These are phyloP conservation scores for Leucophenga montana DNA, from an alignment of 2,888 invertebrate genomes.

Conservation along the genomic window DNA sequence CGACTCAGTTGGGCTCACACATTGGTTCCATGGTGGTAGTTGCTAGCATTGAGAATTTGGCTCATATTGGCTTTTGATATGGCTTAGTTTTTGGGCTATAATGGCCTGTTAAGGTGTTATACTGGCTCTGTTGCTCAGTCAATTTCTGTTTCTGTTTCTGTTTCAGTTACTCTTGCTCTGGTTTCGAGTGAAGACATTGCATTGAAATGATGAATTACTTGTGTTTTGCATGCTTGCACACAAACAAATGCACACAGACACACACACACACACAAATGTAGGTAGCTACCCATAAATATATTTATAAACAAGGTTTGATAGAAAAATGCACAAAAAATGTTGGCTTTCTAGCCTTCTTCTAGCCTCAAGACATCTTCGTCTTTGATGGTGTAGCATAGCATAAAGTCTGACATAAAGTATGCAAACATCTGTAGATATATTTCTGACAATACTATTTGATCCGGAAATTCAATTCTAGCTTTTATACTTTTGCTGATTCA, in stretches of 20 bases:
- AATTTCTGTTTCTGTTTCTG: background rate
- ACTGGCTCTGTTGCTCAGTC: background rate
- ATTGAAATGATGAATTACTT: constrained; percentile 23
- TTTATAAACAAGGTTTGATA: background rate
- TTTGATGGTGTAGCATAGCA: no score
- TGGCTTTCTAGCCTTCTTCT: no score
- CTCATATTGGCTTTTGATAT: no score
- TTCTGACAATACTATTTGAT: no score
- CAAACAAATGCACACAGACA: no score
- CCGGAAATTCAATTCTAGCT: no score
- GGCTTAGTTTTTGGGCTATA: constrained; percentile 7
- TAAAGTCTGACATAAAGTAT: no score
- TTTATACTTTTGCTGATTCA: no score
- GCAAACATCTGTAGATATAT: no score
- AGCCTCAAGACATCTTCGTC: no score
- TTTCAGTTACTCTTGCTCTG: background rate
- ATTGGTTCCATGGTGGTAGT: background rate
- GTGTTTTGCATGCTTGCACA: constrained; percentile 16
- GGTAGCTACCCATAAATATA: background rate
- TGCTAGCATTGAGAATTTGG: background rate
- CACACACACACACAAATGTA: background rate
- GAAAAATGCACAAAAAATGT: no score
- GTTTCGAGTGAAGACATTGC: no score
- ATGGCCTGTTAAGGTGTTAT: constrained; percentile 4
- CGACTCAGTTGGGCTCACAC: background rate